Evolutionary conservation across 2,888 invertebrate species (phyloP), one percentile per base, ranked within the genome.

Genomic region (Steromphala cineraria): DNA sequence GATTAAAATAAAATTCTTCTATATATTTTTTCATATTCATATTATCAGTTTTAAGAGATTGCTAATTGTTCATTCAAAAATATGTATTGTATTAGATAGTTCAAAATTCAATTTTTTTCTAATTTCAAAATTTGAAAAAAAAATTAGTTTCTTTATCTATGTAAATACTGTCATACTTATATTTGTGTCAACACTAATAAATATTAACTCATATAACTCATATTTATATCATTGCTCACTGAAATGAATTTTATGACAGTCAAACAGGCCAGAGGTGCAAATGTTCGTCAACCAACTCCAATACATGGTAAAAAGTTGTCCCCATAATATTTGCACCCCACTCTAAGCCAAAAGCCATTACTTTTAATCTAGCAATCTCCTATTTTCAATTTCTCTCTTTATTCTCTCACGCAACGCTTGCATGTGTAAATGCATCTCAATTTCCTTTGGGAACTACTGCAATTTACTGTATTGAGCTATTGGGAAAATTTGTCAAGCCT

Each of bases 401-500:
- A 76, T 53, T 19, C 31, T n/a, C 76, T n/a, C 76, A 55, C 76
- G 56, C 76, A 76, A 76, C 28, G 53, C 76, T 55, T 76, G 76
- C 76, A 53, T 53, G 36, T 28, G 24, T 31, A 17, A 24, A 31
- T 46, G 46, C 46, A 28, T 67, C 31, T 24, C 36, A 2, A 67
- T 7, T 28, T 67, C 36, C 36, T 67, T 7, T 67, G 28, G 28
- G 19, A 36, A 36, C 28, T 67, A 17, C 36, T 5, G 31, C 8
- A n/a, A 67, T 21, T 67, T 67, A 67, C 67, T 36, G 28, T 36
- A 46, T 13, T 24, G 31, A 21, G 67, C 67, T n/a, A 36, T 28
- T 67, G 67, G 67, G 67, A 67, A 67, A 36, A 36, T 19, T n/a
- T 36, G 24, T n/a, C 67, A 28, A 67, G 67, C 28, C 36, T 67